Base-by-base conservation (phyloP, 2,888 invertebrate species). In the Protonemura montana region DNA sequence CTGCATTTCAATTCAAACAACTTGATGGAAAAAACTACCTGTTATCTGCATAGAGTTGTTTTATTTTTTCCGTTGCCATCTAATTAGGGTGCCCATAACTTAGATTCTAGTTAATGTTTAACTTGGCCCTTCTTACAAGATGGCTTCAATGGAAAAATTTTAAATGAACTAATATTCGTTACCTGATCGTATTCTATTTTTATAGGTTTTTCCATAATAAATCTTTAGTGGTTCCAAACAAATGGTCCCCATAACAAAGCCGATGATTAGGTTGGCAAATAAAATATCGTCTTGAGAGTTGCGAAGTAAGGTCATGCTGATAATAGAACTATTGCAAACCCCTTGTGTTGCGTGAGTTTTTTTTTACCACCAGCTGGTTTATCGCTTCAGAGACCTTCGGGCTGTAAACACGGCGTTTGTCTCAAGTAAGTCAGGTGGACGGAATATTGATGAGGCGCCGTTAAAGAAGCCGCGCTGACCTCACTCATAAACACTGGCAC, bases 401-500 rank as follows among this genome's bases (percentile, higher is more conserved):
- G 59, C 59, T 59, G 59, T 59, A 59, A 59, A 59, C 59, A 59
- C 59, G 13, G 13, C 59, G 59, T 59, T 59, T 59, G 59, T 81
- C 28, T n/a, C n/a, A 28, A 30, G 27, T 80, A 27, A 28, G 30
- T 81, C 81, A 81, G 30, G 81, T 81, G 81, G 81, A 81, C 28
- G n/a, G 30, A 81, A 81, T 81, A 81, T 81, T 81, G 81, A 81
- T 81, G 81, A 81, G 81, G 10, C 26, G 78, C 26, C 78, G 28
- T 78, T 78, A 78, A 78, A 26, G 27, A 27, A 28, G 26, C 78
- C 21, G 10, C 81, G 81, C 13, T 81, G 81, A 81, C 81, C 81
- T 16, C 28, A 59, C 29, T 81, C 81, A 30, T 81, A 29, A 30
- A 28, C 81, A 81, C 81, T 28, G 28, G 27, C 78, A 7, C 81